Percentiles rank a stretch among this genome's conserved stretches.
Evolutionary conservation across 35 echinoderm and acorn worm species (phyloP).

Genomic region (Eucidaris tribuloides): DNA sequence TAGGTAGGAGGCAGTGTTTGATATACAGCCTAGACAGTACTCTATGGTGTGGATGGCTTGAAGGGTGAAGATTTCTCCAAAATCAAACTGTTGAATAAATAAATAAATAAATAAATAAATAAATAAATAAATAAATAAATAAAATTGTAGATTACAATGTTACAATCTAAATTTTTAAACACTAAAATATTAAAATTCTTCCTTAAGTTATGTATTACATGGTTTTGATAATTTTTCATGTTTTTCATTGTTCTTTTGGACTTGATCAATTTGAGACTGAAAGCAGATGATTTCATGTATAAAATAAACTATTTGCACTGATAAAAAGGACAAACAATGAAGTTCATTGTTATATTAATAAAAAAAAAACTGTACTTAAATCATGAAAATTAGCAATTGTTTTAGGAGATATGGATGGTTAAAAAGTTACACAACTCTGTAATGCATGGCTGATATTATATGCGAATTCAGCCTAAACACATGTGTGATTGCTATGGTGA

Average conservation of each 20-base stretch:
- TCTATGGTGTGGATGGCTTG: conserved; percentile 89
- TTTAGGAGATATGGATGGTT: no score
- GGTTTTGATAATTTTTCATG: background rate
- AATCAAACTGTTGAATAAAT: conserved; percentile 52
- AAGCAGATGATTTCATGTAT: background rate
- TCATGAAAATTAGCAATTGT: no score
- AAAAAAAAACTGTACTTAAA: no score
- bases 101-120: background rate
- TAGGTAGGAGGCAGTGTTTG: conserved; percentile 90
- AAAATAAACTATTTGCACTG: background rate
- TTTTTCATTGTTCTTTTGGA: background rate
- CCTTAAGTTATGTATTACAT: background rate
- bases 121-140: background rate
- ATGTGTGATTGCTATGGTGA: no score
- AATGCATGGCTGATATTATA: no score
- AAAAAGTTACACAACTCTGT: no score
- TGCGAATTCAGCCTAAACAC: no score
- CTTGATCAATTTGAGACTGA: background rate
- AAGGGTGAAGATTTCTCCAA: conserved; percentile 61
- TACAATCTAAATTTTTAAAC: background rate
- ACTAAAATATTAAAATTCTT: background rate
- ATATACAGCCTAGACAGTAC: conserved; percentile 85
- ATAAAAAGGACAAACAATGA: background rate
- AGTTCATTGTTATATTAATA: no score
- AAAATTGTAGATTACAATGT: background rate